Percentiles rank a stretch among this genome's conserved stretches.
Conservation (phyloP, 2,113 vertebrate genomes). For the Bubo scandiacus region DNA sequence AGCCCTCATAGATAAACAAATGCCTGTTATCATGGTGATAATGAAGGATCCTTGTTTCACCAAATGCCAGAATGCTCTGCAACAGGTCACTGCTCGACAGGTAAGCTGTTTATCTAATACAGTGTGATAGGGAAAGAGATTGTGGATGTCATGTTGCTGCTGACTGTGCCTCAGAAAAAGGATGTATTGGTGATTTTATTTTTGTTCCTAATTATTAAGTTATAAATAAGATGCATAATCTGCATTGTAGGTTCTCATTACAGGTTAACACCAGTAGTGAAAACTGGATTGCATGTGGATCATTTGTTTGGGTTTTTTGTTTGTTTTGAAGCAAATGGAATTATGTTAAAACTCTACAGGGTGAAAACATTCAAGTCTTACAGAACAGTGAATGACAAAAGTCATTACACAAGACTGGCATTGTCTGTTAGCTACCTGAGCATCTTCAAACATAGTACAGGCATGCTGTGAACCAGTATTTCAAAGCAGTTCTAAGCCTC, state of each 20-base stretch:
- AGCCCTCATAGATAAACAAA: conserved; percentile 91
- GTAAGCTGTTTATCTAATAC: conserved; percentile 55
- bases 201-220: neutral
- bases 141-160: neutral
- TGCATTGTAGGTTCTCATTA: neutral
- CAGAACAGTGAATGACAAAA: neutral
- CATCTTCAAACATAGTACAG: neutral
- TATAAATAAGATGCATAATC: neutral
- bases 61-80: conserved; percentile 95
- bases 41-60: conserved; percentile 92
- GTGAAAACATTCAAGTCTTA: neutral
- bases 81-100: conserved; percentile 92
- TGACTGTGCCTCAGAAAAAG: neutral
- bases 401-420: neutral
- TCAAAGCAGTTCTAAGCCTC: neutral
- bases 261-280: neutral
- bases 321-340: neutral
- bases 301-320: neutral
- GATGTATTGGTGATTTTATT: neutral
- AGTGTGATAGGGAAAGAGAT: neutral
- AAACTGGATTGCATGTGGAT: neutral
- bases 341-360: neutral
- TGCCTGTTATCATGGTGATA: conserved; percentile 97
- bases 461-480: neutral
- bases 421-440: neutral